These are phyloP conservation scores for Rhinoraja longicauda DNA, from an alignment of 2,797 vertebrate species.

Conservation along the genomic window DNA sequence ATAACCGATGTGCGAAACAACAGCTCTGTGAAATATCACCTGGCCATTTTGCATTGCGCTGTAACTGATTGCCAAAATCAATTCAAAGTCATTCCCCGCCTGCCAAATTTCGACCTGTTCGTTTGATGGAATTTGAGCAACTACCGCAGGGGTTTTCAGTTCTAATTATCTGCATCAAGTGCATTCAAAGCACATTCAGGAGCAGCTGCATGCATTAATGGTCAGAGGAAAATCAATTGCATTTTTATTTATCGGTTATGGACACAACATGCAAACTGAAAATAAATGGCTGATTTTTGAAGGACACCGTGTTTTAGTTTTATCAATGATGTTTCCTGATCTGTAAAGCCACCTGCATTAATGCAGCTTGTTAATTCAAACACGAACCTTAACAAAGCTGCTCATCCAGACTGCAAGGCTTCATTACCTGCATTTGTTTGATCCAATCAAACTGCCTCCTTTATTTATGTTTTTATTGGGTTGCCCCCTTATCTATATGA, in stretches of 20 bases:
- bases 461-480: constrained; percentile 13
- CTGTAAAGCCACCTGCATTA: neutral
- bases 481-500: neutral
- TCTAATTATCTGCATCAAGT: neutral
- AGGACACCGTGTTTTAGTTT: neutral
- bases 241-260: constrained; percentile 2
- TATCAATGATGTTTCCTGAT: neutral
- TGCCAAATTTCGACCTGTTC: neutral
- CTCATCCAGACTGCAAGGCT: constrained; percentile 10
- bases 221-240: neutral
- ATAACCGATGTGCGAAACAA: neutral
- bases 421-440: constrained; percentile 36
- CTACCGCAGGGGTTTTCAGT: neutral
- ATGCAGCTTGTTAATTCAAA: neutral
- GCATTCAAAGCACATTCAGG: neutral
- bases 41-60: neutral
- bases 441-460: neutral
- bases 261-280: neutral
- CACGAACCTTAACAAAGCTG: neutral
- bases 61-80: neutral
- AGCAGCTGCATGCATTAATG: neutral
- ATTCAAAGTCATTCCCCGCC: neutral
- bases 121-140: neutral
- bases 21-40: neutral
- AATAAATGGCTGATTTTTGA: constrained; percentile 9